Base-by-base conservation (phyloP, 2,797 vertebrate genomes). In the Phoeniculus purpureus region DNA sequence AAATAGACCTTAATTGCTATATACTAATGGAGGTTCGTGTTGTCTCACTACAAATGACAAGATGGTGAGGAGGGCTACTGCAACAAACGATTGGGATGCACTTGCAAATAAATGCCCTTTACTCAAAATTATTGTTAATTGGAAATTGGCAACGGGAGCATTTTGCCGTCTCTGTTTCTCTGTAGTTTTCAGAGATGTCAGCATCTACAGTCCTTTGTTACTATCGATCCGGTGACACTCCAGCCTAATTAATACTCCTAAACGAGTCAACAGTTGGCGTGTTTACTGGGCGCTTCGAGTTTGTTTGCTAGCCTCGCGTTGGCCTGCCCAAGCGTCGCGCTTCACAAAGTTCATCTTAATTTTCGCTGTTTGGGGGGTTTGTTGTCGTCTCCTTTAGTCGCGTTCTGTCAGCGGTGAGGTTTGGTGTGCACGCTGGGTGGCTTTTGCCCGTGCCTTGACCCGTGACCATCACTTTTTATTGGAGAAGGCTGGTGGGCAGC, bases 1-100 rank as follows among this genome's bases (percentile, higher is more conserved):
- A 98, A 98, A 98, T 98, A 97, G 96, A 97, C 97, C 98, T 97
- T 97, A 98, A 98, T 98, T 98, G 97, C 97, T 98, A 98, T 97
- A 98, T 98, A 97, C 97, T 98, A 98, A 98, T 98, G 97, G 97
- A 96, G 97, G 97, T 97, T 98, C 96, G 97, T 97, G 98, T 98
- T 98, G 98, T 98, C 97, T 97, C 91, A 97, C 97, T 97, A 97
- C 97, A 98, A 98, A 96, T 97, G 96, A 98, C 97, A 98, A 98
- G 97, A 97, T 97, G 96, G 96, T 97, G 96, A 97, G 97, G 96
- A 97, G 95, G 97, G 94, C 96, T 96, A 97, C 96, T 97, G 97
- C 97, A 97, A 96, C 95, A 95, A 97, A 96, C 97, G 97, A 97
- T 97, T 97, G 94, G 96, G 94, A 97, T 97, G 97, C 89, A 95